Conservation (phyloP, 2,888 invertebrate genomes). For the Ochlodes sylvanus region DNA sequence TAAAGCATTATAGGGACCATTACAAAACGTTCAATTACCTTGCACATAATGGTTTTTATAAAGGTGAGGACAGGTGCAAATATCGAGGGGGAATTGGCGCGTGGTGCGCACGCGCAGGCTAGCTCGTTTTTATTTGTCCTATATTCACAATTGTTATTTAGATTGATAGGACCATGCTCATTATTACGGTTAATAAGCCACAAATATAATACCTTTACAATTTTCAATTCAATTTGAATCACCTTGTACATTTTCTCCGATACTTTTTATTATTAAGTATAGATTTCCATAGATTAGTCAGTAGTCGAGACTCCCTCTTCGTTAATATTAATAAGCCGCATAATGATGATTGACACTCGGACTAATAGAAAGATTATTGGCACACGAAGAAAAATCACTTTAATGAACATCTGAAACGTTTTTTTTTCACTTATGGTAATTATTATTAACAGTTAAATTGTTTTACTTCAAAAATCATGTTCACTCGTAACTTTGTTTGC, state of each 20-base stretch:
- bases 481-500: too few relatives aligned
- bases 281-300: background rate
- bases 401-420: background rate
- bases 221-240: too few relatives aligned
- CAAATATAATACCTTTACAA: too few relatives aligned
- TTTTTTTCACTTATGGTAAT: background rate
- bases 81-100: conserved; percentile 48
- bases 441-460: too few relatives aligned
- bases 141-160: conserved; percentile 4
- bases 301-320: background rate
- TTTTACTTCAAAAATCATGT: too few relatives aligned
- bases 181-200: background rate
- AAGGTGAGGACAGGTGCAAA: conserved; percentile 56
- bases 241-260: too few relatives aligned
- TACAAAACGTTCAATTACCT: conserved; percentile 29
- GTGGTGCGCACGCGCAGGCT: conserved; percentile 50
- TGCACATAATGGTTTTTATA: conserved; percentile 36
- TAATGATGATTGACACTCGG: background rate
- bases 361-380: background rate
- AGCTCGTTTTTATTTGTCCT: conserved; percentile 6
- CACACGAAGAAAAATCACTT: background rate
- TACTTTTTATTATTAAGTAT: too few relatives aligned
- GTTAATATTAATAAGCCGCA: background rate
- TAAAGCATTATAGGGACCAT: conserved; percentile 15
- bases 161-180: background rate